phyloP scores from a whole-genome alignment of 2,113 vertebrate genomes.

The Nyctibius bracteatus region DNA sequence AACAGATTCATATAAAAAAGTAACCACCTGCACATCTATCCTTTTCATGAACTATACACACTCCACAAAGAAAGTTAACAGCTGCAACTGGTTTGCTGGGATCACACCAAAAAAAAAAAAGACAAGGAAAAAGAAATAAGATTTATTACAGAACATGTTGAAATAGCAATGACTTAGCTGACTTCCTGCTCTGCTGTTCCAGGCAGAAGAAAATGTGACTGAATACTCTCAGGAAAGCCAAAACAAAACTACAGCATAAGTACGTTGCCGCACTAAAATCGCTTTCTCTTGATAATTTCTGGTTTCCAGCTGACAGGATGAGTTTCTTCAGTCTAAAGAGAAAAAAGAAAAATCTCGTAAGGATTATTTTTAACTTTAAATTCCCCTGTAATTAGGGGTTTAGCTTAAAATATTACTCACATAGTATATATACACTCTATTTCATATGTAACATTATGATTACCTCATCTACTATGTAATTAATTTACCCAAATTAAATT shows the following conservation, averaged over 20 bases:
- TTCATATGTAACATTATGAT: neutral
- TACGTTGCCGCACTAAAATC: slow-evolving; percentile 77
- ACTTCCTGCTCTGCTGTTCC: slow-evolving; percentile 54
- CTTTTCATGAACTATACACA: neutral
- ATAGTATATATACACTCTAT: neutral
- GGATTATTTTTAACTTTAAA: neutral
- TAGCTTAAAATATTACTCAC: neutral
- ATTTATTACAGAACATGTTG: slow-evolving; percentile 67
- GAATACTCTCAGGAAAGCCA: slow-evolving; percentile 34
- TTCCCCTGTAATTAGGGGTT: neutral
- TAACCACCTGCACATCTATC: neutral
- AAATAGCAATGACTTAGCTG: slow-evolving; percentile 68
- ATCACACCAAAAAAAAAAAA: slow-evolving; percentile 47
- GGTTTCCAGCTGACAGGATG: slow-evolving; percentile 99
- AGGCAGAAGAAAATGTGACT: slow-evolving; percentile 42
- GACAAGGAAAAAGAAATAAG: slow-evolving; percentile 45
- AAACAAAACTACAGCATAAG: neutral
- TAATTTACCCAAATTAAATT: neutral
- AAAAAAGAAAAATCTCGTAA: neutral
- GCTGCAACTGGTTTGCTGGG: slow-evolving; percentile 41
- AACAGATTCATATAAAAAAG: neutral
- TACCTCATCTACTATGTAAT: neutral
- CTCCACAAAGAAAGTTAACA: neutral
- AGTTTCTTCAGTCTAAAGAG: slow-evolving; percentile 90
- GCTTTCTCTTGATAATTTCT: slow-evolving; percentile 97